Base-by-base conservation (phyloP, 2,797 vertebrate genomes). In the Gouania willdenowi region DNA sequence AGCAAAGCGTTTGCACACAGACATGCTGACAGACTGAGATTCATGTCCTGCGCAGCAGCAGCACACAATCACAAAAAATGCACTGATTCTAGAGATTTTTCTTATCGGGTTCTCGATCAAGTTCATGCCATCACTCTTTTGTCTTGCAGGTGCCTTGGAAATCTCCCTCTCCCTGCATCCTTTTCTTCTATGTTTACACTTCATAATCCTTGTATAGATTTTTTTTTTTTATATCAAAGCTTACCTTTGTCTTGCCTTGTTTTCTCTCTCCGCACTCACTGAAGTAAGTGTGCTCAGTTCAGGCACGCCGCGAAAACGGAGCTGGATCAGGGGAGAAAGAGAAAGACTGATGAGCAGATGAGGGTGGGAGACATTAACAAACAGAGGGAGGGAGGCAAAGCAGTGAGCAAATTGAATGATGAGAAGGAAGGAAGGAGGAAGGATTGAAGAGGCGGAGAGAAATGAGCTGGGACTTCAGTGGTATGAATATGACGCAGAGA, bases 401-500 rank as follows among this genome's bases (percentile, higher is more conserved):
- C 67, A 63, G 76, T 72, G 74, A 81, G 68, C 61, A 84, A 78
- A 82, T 79, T 77, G 71, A 74, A 77, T 72, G 75, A 82, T 73
- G 71, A 73, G 64, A 56, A 69, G 59, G 72, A 75, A 49, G 64
- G 63, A 47, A 58, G 42, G 53, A 43, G 14, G 56, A 48, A 61
- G 44, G 69, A 71, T 24, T 50, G 58, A 32, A 31, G 33, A 23
- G 49, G 34, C 30, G 64, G 37, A 17, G 40, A 46, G 31, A 50
- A 25, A 41, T 42, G 26, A 27, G 45, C 26, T 50, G 63, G 54
- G 75, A 76, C 81, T 85, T 84, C 79, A 79, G 80, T 87, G 85
- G 85, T 87, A 87, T 87, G 81, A 87, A 86, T 88, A 88, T 88
- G 87, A 88, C 87, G 87, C 88, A 89, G 87, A 88, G 85, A 81